Evolutionary conservation across 2,888 invertebrate genomes (phyloP), one percentile per base, ranked within the genome.

Genomic region (Andricus quercusramuli): DNA sequence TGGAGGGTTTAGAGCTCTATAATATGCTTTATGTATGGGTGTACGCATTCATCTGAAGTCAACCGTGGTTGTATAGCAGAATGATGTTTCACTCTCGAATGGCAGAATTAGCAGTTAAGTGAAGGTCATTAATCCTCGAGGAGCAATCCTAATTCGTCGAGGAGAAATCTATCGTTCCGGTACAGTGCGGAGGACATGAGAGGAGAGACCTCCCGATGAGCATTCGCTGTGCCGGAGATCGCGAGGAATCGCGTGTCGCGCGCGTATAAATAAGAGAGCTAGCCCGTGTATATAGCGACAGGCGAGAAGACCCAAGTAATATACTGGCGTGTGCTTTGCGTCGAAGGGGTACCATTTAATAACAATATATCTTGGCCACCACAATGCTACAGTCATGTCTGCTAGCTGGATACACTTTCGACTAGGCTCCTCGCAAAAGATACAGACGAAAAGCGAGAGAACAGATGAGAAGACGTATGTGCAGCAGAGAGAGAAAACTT

Each of bases 331-430:
- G 88, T 83, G 88, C 82, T 84, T 80, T 85, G 85, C 87, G 87
- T 88, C 88, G 88, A 86, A 86, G 90, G 89, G 88, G 88, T 88
- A 89, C 91, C 91, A 91, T 92, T 92, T 92, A 92, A 92, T 92
- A 92, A 92, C 91, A 90, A 92, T 92, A 92, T 90, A 92, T 92
- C 92, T 92, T 90, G 86, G 82, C 86, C 87, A 89, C 86, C 88
- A 88, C 89, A 90, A 89, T 87, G 85, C 86, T 83, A 85, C 82
- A 82, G 62, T 68, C 67, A 78, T 29, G 70, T 66, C 79, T 70
- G 59, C 78, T 80, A 79, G 81, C 78, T 81, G 81, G 70, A 79
- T 68, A 29, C 78, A 66, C 64, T 47, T 67, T 70, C 78, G 67
- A 70, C 77, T 66, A 64, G 22, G 77, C 76, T 64, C 64, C 79